Percentiles rank a stretch among this genome's conserved stretches.
Evolutionary conservation across 2,113 vertebrate genomes (phyloP).

Genomic region (Nothocercus nigrocapillus): DNA sequence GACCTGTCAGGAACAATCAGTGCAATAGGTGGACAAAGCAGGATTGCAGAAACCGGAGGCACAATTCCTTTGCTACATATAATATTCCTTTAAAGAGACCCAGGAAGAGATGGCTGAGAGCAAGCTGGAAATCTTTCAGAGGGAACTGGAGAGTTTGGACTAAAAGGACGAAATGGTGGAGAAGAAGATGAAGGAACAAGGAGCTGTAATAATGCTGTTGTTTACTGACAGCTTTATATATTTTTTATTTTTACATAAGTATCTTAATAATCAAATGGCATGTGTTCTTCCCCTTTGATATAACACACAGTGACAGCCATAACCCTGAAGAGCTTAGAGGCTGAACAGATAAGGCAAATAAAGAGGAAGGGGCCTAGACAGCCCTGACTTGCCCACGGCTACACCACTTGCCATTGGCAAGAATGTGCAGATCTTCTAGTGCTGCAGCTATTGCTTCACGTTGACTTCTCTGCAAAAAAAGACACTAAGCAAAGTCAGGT

Average conservation of each 20-base stretch:
- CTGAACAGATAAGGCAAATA: not conserved
- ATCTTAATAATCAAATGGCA: not conserved
- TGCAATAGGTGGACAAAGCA: not conserved
- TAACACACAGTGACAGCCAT: not conserved
- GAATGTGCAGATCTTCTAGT: not conserved
- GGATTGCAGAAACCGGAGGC: constrained; percentile 2
- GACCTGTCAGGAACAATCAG: constrained; percentile 27
- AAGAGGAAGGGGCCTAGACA: not conserved
- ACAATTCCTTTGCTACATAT: not conserved
- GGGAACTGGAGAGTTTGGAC: not conserved
- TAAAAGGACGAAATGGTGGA: not conserved
- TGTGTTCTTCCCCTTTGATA: not conserved
- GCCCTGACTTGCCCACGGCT: not conserved
- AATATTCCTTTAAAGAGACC: not conserved
- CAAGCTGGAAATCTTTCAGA: not conserved
- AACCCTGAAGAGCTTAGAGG: not conserved
- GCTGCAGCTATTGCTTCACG: not conserved
- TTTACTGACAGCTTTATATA: not conserved
- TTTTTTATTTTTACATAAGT: not conserved
- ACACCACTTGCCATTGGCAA: not conserved
- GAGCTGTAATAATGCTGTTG: not conserved
- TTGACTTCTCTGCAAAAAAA: not conserved
- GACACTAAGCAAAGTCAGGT: not conserved
- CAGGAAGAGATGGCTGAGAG: not conserved
- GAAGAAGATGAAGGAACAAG: not conserved